phyloP scores from a whole-genome alignment of 1,140 invertebrate species.

The Rhynchophorus ferrugineus region DNA sequence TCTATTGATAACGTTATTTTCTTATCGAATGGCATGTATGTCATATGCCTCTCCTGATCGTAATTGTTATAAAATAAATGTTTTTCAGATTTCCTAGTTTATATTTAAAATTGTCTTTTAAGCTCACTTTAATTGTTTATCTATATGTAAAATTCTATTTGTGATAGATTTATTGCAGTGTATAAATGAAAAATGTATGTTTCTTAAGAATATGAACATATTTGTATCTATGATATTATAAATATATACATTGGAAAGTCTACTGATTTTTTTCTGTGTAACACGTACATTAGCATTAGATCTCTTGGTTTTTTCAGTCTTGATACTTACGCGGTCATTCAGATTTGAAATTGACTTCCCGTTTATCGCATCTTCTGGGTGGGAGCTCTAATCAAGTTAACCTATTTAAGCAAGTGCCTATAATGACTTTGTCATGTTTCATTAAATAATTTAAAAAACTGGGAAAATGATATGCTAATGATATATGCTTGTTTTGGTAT shows the following conservation, averaged over 20 bases:
- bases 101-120: conserved; percentile 12
- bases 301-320: too few relatives aligned
- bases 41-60: conserved; percentile 8
- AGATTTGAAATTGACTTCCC: background rate
- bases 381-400: too few relatives aligned
- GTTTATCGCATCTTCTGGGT: background rate
- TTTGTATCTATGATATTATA: conserved; percentile 27
- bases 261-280: background rate
- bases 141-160: conserved; percentile 27
- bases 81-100: conserved; percentile 16
- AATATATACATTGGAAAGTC: conserved; percentile 18
- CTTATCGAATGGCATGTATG: background rate
- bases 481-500: too few relatives aligned
- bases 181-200: conserved; percentile 28
- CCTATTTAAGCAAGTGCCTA: too few relatives aligned
- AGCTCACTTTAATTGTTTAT: conserved; percentile 17
- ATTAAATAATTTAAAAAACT: too few relatives aligned
- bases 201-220: conserved; percentile 24
- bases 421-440: too few relatives aligned
- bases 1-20: background rate
- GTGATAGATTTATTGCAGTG: conserved; percentile 25
- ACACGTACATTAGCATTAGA: too few relatives aligned
- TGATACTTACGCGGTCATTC: too few relatives aligned
- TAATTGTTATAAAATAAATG: conserved; percentile 15
- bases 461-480: too few relatives aligned